Percentiles rank a stretch among this genome's conserved stretches.
Evolutionary conservation across 2,888 invertebrate genomes (phyloP).

Genomic region (Pristionchus arcanus): DNA sequence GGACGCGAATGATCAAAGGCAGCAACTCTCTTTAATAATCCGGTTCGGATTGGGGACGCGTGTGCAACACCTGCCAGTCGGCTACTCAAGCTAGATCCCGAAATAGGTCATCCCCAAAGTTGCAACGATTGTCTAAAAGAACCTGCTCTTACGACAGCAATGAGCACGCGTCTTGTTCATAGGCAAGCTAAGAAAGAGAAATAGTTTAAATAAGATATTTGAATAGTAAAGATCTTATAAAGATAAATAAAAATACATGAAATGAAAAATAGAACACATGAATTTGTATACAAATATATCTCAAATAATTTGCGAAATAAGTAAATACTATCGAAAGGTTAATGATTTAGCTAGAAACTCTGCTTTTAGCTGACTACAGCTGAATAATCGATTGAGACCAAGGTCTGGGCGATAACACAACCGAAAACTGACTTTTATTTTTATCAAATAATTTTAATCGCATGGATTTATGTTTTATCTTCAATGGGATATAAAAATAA

Average conservation of each 20-base stretch:
- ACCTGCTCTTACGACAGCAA: slow-evolving; percentile 11
- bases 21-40: slow-evolving; percentile 15
- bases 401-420: too few relatives aligned
- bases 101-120: slow-evolving; percentile 43
- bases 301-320: too few relatives aligned
- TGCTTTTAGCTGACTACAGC: too few relatives aligned
- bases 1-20: slow-evolving; percentile 45
- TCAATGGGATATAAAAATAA: too few relatives aligned
- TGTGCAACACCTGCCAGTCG: slow-evolving; percentile 54
- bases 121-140: slow-evolving; percentile 1
- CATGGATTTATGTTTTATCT: too few relatives aligned
- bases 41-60: slow-evolving; percentile 50
- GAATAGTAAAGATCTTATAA: too few relatives aligned
- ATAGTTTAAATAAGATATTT: not conserved
- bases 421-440: too few relatives aligned
- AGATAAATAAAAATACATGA: not conserved
- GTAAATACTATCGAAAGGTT: too few relatives aligned
- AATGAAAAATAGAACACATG: not conserved
- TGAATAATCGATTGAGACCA: too few relatives aligned
- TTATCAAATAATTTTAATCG: too few relatives aligned
- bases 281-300: not conserved
- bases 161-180: not conserved
- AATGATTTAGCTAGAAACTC: too few relatives aligned
- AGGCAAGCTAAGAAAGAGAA: not conserved
- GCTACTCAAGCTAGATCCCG: slow-evolving; percentile 34